A percentile compares a stretch with the other conserved stretches of the same genome.
These are phyloP conservation scores for Leucopternis melanops DNA, from an alignment of 2,113 vertebrate species.

Conservation along the genomic window DNA sequence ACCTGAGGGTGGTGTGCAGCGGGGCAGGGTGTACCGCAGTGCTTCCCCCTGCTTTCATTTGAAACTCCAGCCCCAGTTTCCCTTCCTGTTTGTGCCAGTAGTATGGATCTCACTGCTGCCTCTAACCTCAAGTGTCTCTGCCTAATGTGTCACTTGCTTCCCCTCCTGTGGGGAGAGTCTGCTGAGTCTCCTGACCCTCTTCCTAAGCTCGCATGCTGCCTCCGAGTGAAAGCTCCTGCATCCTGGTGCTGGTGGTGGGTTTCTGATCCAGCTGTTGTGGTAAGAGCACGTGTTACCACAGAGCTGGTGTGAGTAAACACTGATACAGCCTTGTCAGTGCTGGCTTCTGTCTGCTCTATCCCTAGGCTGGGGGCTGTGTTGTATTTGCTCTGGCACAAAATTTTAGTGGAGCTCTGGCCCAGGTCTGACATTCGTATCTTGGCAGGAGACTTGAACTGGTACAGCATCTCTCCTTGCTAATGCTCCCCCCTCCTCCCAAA, in stretches of 20 bases:
- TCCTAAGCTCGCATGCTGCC: conserved; percentile 53
- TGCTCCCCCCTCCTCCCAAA: neutral
- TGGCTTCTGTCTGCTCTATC: conserved; percentile 81
- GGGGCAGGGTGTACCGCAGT: neutral
- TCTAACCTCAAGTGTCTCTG: neutral
- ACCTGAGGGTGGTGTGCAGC: neutral
- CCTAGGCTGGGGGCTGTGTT: conserved; percentile 5
- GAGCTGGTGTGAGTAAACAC: conserved; percentile 75
- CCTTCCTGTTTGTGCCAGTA: neutral
- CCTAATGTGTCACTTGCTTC: neutral
- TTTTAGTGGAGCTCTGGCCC: neutral
- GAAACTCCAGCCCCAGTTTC: neutral
- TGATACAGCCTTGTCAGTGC: conserved; percentile 86
- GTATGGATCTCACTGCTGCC: neutral
- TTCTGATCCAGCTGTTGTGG: conserved; percentile 57
- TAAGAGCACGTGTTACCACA: conserved; percentile 53
- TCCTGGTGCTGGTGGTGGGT: conserved; percentile 62
- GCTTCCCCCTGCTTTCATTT: neutral
- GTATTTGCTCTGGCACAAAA: neutral
- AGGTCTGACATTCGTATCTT: neutral
- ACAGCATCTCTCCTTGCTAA: neutral
- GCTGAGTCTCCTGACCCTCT: neutral
- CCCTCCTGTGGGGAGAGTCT: neutral
- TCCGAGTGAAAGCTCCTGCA: conserved; percentile 3
- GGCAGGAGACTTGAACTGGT: neutral